phyloP scores from a whole-genome alignment of 2,113 vertebrate genomes.

The Callocephalon fimbriatum region DNA sequence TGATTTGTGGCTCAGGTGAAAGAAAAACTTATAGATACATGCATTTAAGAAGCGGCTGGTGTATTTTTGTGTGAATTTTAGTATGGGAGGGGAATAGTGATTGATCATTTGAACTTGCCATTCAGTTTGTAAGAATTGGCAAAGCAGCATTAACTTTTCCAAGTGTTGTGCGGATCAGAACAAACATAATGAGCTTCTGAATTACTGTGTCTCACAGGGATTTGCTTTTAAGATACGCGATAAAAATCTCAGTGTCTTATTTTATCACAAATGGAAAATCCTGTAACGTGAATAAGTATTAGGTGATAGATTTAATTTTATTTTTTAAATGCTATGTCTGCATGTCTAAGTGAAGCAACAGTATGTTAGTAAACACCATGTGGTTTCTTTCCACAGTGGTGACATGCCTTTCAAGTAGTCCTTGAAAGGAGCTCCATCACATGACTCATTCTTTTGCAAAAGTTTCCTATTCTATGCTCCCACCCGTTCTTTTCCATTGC shows the following conservation, averaged over 20 bases:
- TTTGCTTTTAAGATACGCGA: not conserved
- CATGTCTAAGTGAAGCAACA: not conserved
- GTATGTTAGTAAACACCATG: not conserved
- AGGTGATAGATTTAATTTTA: not conserved
- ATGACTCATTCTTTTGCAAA: not conserved
- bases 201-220: not conserved
- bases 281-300: not conserved
- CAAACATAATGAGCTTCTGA: rapidly evolving
- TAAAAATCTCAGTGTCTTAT: not conserved
- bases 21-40: not conserved
- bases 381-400: not conserved
- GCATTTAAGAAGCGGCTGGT: not conserved
- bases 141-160: not conserved
- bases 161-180: not conserved
- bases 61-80: not conserved
- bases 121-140: not conserved
- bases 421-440: slow-evolving; percentile 1
- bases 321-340: not conserved
- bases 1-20: not conserved
- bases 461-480: not conserved
- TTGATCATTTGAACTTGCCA: not conserved
- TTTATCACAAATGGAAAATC: not conserved
- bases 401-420: slow-evolving; percentile 3
- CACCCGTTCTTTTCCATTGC: not conserved
- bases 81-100: not conserved